phyloP scores from a whole-genome alignment of 2,888 invertebrate genomes.

The Patella ulyssiponensis region DNA sequence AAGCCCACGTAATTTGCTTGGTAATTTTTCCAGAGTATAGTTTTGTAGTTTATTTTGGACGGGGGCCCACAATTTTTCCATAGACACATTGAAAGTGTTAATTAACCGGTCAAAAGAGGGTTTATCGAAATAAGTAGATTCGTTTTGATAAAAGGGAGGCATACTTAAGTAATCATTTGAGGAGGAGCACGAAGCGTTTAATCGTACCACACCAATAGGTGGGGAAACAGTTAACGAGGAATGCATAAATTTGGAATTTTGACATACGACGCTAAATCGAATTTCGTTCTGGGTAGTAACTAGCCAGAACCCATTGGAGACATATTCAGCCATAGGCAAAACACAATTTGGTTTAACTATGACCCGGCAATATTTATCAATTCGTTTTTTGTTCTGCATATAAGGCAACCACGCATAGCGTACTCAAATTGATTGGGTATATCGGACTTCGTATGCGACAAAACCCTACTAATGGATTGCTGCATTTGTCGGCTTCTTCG shows the following conservation, averaged over 20 bases:
- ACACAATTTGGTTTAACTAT: neutral
- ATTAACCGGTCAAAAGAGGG: neutral
- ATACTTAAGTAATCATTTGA: neutral
- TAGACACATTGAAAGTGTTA: neutral
- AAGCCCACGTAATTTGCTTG: neutral
- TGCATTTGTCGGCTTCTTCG: neutral
- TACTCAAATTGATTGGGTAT: neutral
- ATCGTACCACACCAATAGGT: neutral
- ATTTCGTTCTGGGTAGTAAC: neutral
- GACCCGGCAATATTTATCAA: neutral
- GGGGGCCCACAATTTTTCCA: neutral
- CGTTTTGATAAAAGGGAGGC: neutral
- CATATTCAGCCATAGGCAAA: neutral
- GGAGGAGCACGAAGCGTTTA: neutral
- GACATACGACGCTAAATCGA: neutral
- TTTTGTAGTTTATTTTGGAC: neutral
- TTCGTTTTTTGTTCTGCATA: neutral
- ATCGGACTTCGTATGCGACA: slow-evolving; percentile 1
- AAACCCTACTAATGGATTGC: neutral
- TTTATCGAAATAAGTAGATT: neutral
- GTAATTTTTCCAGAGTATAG: neutral
- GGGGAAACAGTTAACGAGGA: neutral
- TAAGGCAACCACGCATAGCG: neutral
- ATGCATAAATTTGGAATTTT: neutral
- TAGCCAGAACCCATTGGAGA: neutral